phyloP scores from a whole-genome alignment of 2,113 vertebrate genomes.

The Nymphicus hollandicus region DNA sequence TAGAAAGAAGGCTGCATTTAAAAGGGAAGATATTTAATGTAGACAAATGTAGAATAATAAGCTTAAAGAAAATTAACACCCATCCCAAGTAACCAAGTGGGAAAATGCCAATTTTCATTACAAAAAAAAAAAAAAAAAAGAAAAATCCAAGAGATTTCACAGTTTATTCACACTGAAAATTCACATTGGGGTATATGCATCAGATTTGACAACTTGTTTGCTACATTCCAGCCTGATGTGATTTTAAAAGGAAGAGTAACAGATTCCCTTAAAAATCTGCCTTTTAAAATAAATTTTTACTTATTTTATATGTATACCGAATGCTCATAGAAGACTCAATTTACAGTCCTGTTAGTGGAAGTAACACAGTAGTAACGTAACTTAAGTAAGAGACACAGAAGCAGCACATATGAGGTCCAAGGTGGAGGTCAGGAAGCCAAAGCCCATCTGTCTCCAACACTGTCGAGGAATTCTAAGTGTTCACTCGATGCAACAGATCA shows the following conservation, averaged over 20 bases:
- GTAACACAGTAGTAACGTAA: background rate
- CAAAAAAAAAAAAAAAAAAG: slow-evolving; percentile 11
- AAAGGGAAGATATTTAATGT: slow-evolving; percentile 19
- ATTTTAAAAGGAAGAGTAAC: slow-evolving; percentile 18
- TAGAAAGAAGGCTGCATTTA: slow-evolving; percentile 5
- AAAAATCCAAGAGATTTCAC: slow-evolving; percentile 35
- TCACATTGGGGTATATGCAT: slow-evolving; percentile 31
- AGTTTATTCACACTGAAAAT: slow-evolving; percentile 64
- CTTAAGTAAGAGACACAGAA: background rate
- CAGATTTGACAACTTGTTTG: slow-evolving; percentile 66
- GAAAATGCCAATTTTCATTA: slow-evolving; percentile 52
- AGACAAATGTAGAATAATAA: slow-evolving; percentile 44
- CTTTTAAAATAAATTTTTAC: background rate
- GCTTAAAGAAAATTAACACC: slow-evolving; percentile 35
- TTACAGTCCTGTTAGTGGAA: background rate
- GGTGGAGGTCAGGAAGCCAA: background rate
- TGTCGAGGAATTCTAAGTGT: background rate
- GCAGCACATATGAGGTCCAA: background rate
- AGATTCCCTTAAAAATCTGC: background rate
- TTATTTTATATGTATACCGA: background rate
- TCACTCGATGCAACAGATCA: background rate
- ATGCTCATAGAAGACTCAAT: background rate
- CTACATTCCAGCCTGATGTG: slow-evolving; percentile 43
- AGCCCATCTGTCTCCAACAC: background rate
- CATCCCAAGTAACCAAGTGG: slow-evolving; percentile 53